These are phyloP conservation scores for Tenrec ecaudatus DNA, from an alignment of 2,113 vertebrate species.

Conservation along the genomic window DNA sequence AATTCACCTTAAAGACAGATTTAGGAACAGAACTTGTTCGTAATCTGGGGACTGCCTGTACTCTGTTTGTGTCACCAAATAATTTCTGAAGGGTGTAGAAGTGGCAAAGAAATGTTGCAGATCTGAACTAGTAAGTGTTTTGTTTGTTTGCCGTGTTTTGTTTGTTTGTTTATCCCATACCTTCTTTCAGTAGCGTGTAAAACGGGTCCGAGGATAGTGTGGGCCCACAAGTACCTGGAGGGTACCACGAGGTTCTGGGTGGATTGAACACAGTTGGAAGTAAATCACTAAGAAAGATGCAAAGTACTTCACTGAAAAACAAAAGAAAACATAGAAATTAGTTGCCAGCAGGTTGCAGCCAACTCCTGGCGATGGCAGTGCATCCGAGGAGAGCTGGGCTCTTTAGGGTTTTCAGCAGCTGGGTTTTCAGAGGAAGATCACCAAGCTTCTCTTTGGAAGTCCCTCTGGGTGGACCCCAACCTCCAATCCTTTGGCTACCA, in stretches of 20 bases:
- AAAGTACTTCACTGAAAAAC: neutral
- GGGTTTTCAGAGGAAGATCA: neutral
- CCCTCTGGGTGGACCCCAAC: neutral
- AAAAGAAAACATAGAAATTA: neutral
- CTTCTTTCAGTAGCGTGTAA: neutral
- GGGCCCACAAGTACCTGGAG: neutral
- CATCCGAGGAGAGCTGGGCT: neutral
- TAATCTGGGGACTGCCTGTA: neutral
- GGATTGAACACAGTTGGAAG: fast-evolving
- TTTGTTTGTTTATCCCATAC: neutral
- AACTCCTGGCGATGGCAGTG: neutral
- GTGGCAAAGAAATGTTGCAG: neutral
- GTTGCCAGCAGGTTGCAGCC: neutral
- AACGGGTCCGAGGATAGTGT: neutral
- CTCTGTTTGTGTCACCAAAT: slow-evolving; percentile 51
- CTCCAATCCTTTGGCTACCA: neutral
- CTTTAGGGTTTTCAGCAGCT: neutral
- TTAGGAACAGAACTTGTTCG: no score
- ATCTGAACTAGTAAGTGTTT: neutral
- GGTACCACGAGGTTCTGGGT: neutral
- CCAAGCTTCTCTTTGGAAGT: neutral
- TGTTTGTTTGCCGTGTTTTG: neutral
- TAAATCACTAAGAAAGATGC: neutral
- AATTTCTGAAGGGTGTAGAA: slow-evolving; percentile 29
- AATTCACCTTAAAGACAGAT: no score